A percentile compares a stretch with the other conserved stretches of the same genome.
Evolutionary conservation across 1,140 invertebrate species (phyloP).

Genomic region (Potamilus streckersoni): DNA sequence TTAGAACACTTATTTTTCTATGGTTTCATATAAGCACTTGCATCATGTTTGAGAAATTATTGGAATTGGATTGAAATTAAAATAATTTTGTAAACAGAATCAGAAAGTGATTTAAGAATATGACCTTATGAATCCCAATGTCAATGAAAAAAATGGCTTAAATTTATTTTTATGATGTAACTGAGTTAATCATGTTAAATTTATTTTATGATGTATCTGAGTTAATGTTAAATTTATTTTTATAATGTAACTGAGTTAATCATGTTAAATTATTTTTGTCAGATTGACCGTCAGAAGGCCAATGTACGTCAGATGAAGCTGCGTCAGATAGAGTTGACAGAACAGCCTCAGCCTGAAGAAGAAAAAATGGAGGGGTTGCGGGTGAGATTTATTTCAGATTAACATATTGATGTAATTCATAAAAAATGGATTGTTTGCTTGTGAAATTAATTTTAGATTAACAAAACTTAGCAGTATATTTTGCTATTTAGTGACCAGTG

Average conservation of each 20-base stretch:
- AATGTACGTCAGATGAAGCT: slow-evolving; percentile 47
- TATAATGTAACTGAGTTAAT: not conserved
- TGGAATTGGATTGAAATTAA: not conserved
- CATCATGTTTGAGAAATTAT: not conserved
- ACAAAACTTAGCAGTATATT: no score
- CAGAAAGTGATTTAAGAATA: no score
- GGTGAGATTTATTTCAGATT: no score
- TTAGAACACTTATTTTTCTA: not conserved
- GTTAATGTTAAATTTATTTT: slow-evolving; percentile 1
- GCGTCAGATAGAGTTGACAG: slow-evolving; percentile 27
- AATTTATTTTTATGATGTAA: not conserved
- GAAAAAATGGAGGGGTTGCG: slow-evolving; percentile 11
- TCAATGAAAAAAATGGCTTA: not conserved
- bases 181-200: not conserved
- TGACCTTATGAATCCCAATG: not conserved
- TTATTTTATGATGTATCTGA: not conserved
- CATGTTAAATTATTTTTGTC: not conserved
- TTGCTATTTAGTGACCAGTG: no score
- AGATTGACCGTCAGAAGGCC: slow-evolving; percentile 40
- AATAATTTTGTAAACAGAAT: no score
- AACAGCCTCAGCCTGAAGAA: slow-evolving; percentile 4
- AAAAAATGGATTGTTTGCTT: no score
- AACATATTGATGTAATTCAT: no score
- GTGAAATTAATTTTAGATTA: no score
- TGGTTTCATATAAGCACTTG: not conserved